phyloP scores from a whole-genome alignment of 2,113 vertebrate species.

The Rhea americana region DNA sequence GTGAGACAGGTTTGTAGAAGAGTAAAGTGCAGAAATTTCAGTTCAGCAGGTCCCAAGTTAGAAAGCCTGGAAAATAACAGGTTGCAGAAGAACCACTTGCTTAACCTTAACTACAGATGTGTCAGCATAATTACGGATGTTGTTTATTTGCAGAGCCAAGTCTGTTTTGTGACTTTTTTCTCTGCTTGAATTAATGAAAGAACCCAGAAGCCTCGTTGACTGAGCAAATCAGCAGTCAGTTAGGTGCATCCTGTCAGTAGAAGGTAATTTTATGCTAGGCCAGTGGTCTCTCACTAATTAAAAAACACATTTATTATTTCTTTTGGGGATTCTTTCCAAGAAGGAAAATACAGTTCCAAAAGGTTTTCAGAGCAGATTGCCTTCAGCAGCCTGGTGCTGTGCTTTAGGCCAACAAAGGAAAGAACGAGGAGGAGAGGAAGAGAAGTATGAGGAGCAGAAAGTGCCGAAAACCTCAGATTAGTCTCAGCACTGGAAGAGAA shows the following conservation, averaged over 20 bases:
- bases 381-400: neutral
- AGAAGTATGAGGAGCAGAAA: conserved; percentile 12
- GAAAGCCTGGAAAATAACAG: neutral
- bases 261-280: conserved; percentile 42
- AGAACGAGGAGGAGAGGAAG: neutral
- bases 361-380: neutral
- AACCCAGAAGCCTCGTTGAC: neutral
- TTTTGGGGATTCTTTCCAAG: conserved; percentile 34
- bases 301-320: conserved; percentile 39
- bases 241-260: conserved; percentile 36
- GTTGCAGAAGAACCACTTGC: neutral
- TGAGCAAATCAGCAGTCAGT: neutral
- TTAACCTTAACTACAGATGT: neutral
- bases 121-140: neutral
- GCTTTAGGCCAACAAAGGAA: neutral
- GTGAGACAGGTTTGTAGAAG: rapidly evolving
- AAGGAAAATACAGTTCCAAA: neutral
- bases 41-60: neutral
- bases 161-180: neutral
- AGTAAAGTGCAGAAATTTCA: neutral
- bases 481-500: neutral
- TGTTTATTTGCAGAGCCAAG: neutral
- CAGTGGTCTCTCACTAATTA: conserved; percentile 35
- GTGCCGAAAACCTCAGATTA: conserved; percentile 2
- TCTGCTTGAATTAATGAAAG: neutral